Conservation (phyloP, 2,888 invertebrate genomes). For the Oscheius onirici region DNA sequence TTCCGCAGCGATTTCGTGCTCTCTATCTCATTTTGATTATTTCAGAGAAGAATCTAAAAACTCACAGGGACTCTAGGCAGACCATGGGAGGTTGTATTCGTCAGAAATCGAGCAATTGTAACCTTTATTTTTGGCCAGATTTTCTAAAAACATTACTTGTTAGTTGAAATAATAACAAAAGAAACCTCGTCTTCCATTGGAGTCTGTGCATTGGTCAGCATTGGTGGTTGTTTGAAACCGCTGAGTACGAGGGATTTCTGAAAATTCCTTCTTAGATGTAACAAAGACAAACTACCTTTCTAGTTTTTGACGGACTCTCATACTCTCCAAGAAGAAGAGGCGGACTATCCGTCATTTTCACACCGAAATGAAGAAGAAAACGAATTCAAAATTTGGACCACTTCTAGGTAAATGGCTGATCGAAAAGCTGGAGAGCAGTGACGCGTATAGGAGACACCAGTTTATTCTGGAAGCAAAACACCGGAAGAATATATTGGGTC, state of each 20-base stretch:
- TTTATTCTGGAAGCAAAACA: slow-evolving; percentile 11
- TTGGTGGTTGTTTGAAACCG: background rate
- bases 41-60: background rate
- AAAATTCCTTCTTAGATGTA: background rate
- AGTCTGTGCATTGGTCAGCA: slow-evolving; percentile 9
- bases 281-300: slow-evolving; percentile 7
- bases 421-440: background rate
- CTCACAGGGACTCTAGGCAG: slow-evolving; percentile 40
- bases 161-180: background rate
- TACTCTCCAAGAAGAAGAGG: background rate
- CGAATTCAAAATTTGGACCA: background rate
- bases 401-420: background rate
- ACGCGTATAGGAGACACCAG: background rate
- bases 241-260: slow-evolving; percentile 3
- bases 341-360: background rate
- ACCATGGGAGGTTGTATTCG: slow-evolving; percentile 53
- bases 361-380: too few relatives aligned
- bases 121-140: background rate
- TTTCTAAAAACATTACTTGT: background rate
- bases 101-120: slow-evolving; percentile 37
- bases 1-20: slow-evolving; percentile 16
- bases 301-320: background rate
- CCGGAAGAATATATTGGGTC: background rate
- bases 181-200: slow-evolving; percentile 15
- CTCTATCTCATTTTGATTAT: slow-evolving; percentile 1